Conservation (phyloP, 2,888 invertebrate genomes). For the Drosophila nr. perissopoda region DNA sequence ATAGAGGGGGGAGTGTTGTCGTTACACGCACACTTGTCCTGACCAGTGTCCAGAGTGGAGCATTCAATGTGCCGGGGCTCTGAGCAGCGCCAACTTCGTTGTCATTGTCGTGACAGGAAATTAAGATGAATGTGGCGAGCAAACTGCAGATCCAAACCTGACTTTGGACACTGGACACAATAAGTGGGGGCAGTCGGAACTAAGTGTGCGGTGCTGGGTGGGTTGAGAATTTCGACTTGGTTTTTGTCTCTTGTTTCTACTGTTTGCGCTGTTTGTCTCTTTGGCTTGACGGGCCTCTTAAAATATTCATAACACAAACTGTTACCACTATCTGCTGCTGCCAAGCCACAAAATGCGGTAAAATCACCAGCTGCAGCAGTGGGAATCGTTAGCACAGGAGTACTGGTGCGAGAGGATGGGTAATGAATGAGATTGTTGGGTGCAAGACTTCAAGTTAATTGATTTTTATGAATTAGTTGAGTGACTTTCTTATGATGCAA, state of each 20-base stretch:
- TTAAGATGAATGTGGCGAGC: slow-evolving; percentile 80
- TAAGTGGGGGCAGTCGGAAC: slow-evolving; percentile 1
- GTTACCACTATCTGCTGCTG: slow-evolving; percentile 70
- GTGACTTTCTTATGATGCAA: slow-evolving; percentile 39
- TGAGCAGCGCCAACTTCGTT: slow-evolving; percentile 59
- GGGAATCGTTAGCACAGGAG: not conserved
- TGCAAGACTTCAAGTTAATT: slow-evolving; percentile 63
- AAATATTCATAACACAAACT: slow-evolving; percentile 79
- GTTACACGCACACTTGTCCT: slow-evolving; percentile 57
- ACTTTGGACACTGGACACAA: slow-evolving; percentile 17
- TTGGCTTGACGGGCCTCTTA: slow-evolving; percentile 60
- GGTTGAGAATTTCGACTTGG: slow-evolving; percentile 32
- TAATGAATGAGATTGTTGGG: slow-evolving; percentile 42
- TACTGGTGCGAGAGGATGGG: not conserved
- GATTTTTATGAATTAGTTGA: slow-evolving; percentile 71
- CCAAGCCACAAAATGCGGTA: slow-evolving; percentile 54
- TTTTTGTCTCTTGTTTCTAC: slow-evolving; percentile 38
- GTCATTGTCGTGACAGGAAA: slow-evolving; percentile 80
- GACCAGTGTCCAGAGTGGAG: slow-evolving; percentile 33
- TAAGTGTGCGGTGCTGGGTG: not conserved
- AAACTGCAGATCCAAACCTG: slow-evolving; percentile 69
- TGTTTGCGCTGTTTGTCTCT: slow-evolving; percentile 47
- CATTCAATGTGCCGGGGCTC: slow-evolving; percentile 25
- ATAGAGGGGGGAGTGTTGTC: slow-evolving; percentile 17
- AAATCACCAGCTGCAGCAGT: slow-evolving; percentile 17